Percentiles rank a stretch among this genome's conserved stretches.
These are phyloP conservation scores for Diaperis boleti DNA, from an alignment of 2,888 invertebrate species.

Conservation along the genomic window DNA sequence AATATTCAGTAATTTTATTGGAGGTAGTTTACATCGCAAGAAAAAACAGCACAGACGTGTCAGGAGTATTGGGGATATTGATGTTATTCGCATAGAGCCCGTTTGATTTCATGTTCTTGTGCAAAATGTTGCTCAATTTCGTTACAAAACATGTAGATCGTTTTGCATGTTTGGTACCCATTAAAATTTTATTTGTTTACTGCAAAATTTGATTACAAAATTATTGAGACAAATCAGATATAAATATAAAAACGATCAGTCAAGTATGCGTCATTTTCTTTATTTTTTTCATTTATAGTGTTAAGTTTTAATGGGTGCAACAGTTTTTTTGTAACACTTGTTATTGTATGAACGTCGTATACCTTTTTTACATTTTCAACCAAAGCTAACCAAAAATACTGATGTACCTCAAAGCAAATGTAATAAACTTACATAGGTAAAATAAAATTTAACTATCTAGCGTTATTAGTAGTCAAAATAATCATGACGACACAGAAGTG, in stretches of 20 bases:
- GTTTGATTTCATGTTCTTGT: slow-evolving; percentile 31
- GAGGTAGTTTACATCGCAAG: slow-evolving; percentile 66
- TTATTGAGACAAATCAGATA: no score
- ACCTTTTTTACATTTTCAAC: slow-evolving; percentile 20
- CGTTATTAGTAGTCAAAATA: slow-evolving; percentile 7
- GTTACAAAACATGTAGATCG: slow-evolving; percentile 16
- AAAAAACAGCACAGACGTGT: slow-evolving; percentile 74
- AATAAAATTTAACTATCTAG: background rate
- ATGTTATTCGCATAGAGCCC: slow-evolving; percentile 68
- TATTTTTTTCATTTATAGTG: no score
- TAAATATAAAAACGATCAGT: no score
- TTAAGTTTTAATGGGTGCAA: no score
- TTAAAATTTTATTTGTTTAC: no score
- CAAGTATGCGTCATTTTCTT: no score
- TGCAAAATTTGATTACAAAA: no score
- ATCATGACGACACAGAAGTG: background rate
- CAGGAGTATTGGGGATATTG: slow-evolving; percentile 82
- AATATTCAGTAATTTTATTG: slow-evolving; percentile 58
- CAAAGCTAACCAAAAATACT: slow-evolving; percentile 32
- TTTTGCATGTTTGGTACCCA: no score
- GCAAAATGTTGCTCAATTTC: slow-evolving; percentile 29
- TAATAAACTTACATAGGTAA: slow-evolving; percentile 23
- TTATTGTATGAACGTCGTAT: slow-evolving; percentile 17
- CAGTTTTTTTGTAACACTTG: slow-evolving; percentile 6
- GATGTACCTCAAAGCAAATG: slow-evolving; percentile 4